Evolutionary conservation across 2,888 invertebrate genomes (phyloP).

Genomic region (Xylophagus ater): DNA sequence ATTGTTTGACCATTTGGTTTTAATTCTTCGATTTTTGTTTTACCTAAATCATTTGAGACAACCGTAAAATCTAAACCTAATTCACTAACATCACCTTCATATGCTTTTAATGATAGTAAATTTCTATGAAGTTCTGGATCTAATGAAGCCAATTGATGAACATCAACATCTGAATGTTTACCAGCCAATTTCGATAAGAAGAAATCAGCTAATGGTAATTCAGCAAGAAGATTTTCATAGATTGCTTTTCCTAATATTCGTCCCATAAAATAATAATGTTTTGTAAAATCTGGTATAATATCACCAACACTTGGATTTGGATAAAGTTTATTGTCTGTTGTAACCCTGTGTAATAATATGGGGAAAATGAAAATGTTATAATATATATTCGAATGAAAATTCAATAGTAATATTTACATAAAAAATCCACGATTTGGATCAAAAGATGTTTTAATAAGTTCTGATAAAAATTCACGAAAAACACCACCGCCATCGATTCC

Average conservation of each 20-base stretch:
- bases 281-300: constrained; percentile 71
- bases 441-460: constrained; percentile 87
- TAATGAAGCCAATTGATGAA: constrained; percentile 85
- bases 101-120: constrained; percentile 74
- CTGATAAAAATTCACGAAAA: constrained; percentile 89
- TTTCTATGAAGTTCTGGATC: constrained; percentile 83
- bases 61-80: constrained; percentile 88
- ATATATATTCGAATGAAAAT: not conserved
- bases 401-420: constrained; percentile 34
- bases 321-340: constrained; percentile 86
- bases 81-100: constrained; percentile 74
- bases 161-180: constrained; percentile 60
- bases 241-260: constrained; percentile 90
- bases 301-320: constrained; percentile 89
- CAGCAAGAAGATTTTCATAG: constrained; percentile 89
- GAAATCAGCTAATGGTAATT: constrained; percentile 91
- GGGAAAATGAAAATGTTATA: not conserved
- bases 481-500: constrained; percentile 97
- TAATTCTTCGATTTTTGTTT: constrained; percentile 78
- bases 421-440: constrained; percentile 96
- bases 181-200: constrained; percentile 82
- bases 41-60: constrained; percentile 79
- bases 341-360: constrained; percentile 44
- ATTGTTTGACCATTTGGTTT: constrained; percentile 85
- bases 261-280: constrained; percentile 92